Percentiles rank a stretch among this genome's conserved stretches.
These are phyloP conservation scores for Sphaeridia pumilis DNA, from an alignment of 2,888 invertebrate genomes.

Conservation along the genomic window DNA sequence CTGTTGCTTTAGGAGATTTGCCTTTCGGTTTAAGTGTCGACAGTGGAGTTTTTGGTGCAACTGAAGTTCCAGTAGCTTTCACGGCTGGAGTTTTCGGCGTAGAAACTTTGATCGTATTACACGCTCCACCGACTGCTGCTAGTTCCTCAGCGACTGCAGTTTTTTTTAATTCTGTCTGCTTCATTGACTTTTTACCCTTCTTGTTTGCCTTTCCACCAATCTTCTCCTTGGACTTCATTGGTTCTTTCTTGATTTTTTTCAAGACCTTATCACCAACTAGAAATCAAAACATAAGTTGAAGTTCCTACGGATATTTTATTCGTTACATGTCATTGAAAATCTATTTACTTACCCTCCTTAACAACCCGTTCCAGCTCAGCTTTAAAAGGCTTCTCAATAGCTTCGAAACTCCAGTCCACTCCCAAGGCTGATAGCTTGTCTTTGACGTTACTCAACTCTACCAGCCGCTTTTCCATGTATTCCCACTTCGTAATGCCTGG, in stretches of 20 bases:
- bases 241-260: slow-evolving; percentile 13
- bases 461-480: too few species aligned
- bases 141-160: neutral
- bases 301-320: too few species aligned
- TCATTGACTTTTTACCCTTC: neutral
- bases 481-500: slow-evolving; percentile 14
- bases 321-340: too few species aligned
- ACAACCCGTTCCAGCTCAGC: neutral
- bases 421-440: slow-evolving; percentile 22
- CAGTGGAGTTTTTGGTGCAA: neutral
- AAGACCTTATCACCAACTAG: slow-evolving; percentile 28
- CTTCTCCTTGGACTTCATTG: neutral
- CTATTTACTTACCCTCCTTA: neutral
- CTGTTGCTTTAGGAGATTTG: neutral
- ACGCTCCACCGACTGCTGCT: neutral
- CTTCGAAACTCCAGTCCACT: slow-evolving; percentile 22
- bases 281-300: too few species aligned
- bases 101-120: neutral
- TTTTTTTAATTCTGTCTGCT: neutral
- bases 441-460: too few species aligned
- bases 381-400: too few species aligned
- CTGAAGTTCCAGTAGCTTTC: neutral
- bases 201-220: too few species aligned
- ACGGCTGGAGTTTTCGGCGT: neutral
- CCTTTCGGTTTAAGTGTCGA: neutral